These are phyloP conservation scores for Nyctibius grandis DNA, from an alignment of 2,797 vertebrate genomes.

Conservation along the genomic window DNA sequence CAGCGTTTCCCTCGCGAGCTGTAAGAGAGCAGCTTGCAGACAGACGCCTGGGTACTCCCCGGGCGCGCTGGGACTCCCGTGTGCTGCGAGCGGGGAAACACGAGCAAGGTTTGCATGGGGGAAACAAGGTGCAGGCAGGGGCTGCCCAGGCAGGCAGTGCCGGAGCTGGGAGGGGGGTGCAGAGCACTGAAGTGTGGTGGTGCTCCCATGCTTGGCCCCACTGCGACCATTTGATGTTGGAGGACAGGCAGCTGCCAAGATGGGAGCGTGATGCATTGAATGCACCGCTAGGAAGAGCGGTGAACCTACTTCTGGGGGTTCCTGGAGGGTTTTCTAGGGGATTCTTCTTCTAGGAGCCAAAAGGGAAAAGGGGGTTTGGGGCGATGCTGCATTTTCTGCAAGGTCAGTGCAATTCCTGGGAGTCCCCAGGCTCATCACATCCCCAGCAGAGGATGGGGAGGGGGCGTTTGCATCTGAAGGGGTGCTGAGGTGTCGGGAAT, in stretches of 20 bases:
- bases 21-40: conserved; percentile 48
- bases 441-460: neutral
- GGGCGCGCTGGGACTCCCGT: neutral
- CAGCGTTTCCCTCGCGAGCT: neutral
- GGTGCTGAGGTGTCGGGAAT: neutral
- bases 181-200: neutral
- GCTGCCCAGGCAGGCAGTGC: neutral
- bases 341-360: neutral
- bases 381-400: neutral
- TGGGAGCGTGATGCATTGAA: fast-evolving
- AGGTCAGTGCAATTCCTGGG: neutral
- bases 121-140: neutral
- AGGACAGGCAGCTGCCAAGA: neutral
- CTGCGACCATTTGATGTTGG: fast-evolving
- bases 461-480: neutral
- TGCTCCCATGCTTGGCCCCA: neutral
- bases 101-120: neutral
- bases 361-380: neutral
- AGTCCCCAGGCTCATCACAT: fast-evolving
- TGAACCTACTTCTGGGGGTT: neutral
- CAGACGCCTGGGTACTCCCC: neutral
- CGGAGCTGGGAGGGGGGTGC: neutral
- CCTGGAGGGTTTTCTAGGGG: neutral
- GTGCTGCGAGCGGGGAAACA: neutral
- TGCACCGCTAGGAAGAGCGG: neutral